phyloP scores from a whole-genome alignment of 2,797 vertebrate genomes.

The Micrastur ruficollis region DNA sequence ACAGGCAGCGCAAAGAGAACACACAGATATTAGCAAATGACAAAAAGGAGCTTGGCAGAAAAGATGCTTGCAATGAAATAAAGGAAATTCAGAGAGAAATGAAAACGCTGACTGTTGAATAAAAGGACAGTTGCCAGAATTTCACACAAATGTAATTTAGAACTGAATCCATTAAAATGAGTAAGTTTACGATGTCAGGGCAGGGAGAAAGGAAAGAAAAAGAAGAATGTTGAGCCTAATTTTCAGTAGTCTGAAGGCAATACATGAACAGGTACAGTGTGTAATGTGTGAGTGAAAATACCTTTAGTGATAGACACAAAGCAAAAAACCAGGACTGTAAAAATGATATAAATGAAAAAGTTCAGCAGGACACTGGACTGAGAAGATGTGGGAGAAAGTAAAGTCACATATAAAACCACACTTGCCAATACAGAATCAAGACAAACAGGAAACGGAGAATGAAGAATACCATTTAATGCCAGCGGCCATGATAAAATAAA shows the following conservation, averaged over 20 bases:
- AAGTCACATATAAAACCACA: not conserved
- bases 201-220: not conserved
- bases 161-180: not conserved
- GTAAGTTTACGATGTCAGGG: not conserved
- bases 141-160: not conserved
- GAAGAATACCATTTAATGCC: not conserved
- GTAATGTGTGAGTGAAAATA: not conserved
- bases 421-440: not conserved
- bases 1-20: not conserved
- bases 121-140: not conserved
- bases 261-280: not conserved
- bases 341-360: not conserved
- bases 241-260: not conserved
- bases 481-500: not conserved
- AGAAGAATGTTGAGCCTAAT: not conserved
- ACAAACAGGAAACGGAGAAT: not conserved
- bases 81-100: not conserved
- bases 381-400: not conserved
- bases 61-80: not conserved
- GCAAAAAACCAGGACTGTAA: not conserved
- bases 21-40: not conserved
- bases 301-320: not conserved
- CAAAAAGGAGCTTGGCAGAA: not conserved
- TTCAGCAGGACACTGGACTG: not conserved
- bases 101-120: not conserved